Evolutionary conservation across 2,113 vertebrate species (phyloP).

Genomic region (Machaerirhynchus nigripectus): DNA sequence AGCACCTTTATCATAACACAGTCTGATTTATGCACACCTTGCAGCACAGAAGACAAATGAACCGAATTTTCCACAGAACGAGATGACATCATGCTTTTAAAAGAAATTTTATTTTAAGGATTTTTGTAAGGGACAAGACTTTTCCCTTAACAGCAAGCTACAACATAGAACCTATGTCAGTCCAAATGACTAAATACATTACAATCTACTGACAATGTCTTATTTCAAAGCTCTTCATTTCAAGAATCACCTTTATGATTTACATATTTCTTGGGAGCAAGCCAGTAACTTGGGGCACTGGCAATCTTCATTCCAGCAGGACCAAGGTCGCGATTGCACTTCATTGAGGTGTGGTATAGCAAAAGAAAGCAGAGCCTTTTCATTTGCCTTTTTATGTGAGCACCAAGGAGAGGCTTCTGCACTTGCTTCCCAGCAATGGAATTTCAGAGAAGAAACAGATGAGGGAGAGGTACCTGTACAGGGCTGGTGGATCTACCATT

Average conservation of each 20-base stretch:
- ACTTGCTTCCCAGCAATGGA: not conserved
- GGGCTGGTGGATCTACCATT: not conserved
- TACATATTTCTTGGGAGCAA: not conserved
- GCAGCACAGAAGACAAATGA: not conserved
- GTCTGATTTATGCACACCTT: slow-evolving; percentile 44
- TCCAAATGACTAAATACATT: not conserved
- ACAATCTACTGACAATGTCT: not conserved
- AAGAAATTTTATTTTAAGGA: not conserved
- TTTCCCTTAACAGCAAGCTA: not conserved
- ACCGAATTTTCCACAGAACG: not conserved
- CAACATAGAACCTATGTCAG: not conserved
- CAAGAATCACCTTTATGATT: not conserved
- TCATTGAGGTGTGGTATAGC: not conserved
- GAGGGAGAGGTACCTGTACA: not conserved
- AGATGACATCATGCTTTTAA: slow-evolving; percentile 10
- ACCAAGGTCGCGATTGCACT: not conserved
- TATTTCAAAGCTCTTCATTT: not conserved
- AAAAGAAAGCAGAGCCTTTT: not conserved
- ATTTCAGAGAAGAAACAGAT: not conserved
- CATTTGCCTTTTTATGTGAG: not conserved
- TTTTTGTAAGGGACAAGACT: not conserved
- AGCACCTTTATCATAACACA: slow-evolving; percentile 41
- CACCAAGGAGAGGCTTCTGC: not conserved
- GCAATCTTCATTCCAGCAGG: not conserved
- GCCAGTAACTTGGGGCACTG: not conserved